Evolutionary conservation across 2,113 vertebrate genomes (phyloP).

Genomic region (Naja naja): DNA sequence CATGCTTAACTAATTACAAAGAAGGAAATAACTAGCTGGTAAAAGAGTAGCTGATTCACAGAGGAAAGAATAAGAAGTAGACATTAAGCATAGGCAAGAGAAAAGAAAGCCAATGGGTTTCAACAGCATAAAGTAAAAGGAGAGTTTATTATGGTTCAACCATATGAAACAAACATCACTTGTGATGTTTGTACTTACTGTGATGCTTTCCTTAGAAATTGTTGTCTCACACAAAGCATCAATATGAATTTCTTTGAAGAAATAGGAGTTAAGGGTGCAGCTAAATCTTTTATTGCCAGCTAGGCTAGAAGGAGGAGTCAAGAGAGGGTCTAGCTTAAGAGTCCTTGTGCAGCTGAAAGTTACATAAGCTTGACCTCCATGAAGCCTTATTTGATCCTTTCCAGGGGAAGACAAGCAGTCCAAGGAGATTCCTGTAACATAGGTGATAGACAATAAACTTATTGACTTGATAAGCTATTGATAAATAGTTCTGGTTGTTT

Average conservation of each 20-base stretch:
- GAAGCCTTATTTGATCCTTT: not conserved
- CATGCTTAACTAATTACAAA: not conserved
- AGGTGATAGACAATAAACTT: not conserved
- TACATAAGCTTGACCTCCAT: not conserved
- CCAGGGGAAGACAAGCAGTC: not conserved
- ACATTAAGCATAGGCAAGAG: not conserved
- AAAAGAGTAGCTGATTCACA: not conserved
- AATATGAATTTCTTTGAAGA: not conserved
- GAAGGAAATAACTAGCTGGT: not conserved
- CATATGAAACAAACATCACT: too few relatives aligned
- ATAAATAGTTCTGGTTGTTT: not conserved
- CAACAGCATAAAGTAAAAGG: too few relatives aligned
- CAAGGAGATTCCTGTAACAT: not conserved
- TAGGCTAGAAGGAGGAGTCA: not conserved
- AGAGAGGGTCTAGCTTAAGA: not conserved
- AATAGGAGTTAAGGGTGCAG: not conserved
- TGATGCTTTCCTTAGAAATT: not conserved
- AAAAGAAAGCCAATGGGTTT: not conserved
- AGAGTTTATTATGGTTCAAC: not conserved
- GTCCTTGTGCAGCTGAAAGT: not conserved
- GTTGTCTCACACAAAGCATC: not conserved
- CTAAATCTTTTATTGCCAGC: not conserved
- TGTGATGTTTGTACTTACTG: not conserved
- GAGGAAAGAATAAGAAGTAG: not conserved
- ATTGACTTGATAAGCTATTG: not conserved